Evolutionary conservation across 2,888 invertebrate species (phyloP).

Genomic region (Drosophila flavopinicola): DNA sequence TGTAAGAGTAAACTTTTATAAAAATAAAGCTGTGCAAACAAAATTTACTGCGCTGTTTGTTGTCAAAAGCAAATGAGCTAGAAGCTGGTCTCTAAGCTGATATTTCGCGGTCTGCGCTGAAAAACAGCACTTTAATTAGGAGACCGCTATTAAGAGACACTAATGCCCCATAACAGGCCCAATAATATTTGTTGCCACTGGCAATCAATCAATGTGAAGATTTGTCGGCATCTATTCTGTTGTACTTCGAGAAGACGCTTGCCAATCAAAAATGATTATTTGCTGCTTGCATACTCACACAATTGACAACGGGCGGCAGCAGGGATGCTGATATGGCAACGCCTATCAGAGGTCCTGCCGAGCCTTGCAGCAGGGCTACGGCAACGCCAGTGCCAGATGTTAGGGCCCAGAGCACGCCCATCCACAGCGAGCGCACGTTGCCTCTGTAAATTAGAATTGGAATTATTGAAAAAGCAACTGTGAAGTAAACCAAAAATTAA

Average conservation of each 20-base stretch:
- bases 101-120: constrained; percentile 6
- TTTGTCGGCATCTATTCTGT: too few species aligned
- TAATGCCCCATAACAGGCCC: background rate
- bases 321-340: constrained; percentile 95
- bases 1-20: background rate
- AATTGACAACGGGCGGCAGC: constrained; percentile 93
- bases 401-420: constrained; percentile 90
- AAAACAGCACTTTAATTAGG: background rate
- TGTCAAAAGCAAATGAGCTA: too few species aligned
- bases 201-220: constrained; percentile 14
- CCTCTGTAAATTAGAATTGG: constrained; percentile 85
- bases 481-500: constrained; percentile 44
- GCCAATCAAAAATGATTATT: constrained; percentile 42
- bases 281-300: constrained; percentile 86
- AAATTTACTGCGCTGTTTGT: background rate
- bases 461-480: constrained; percentile 53
- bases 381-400: constrained; percentile 93
- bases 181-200: constrained; percentile 17
- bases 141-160: background rate
- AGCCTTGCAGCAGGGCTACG: constrained; percentile 92
- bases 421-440: constrained; percentile 89
- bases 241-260: constrained; percentile 23
- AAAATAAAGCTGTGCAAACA: constrained; percentile 6
- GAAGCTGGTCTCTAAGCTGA: background rate
- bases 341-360: constrained; percentile 93